A percentile compares a stretch with the other conserved stretches of the same genome.
Evolutionary conservation across 1,140 invertebrate genomes (phyloP).

Genomic region (Trachymyrmex septentrionalis): DNA sequence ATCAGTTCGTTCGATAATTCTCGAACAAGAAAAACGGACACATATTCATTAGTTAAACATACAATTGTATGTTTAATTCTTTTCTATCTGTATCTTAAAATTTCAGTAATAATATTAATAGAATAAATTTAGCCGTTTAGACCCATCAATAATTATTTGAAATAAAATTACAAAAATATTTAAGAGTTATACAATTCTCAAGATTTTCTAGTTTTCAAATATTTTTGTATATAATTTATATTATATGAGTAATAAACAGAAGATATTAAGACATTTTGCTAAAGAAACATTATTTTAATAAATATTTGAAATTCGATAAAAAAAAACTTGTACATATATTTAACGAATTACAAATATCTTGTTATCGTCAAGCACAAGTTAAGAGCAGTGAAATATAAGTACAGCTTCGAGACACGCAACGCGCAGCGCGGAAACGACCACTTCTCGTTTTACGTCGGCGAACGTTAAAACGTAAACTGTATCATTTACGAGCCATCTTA

Average conservation of each 20-base stretch:
- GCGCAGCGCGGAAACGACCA: constrained; percentile 20
- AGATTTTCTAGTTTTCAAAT: too few relatives aligned
- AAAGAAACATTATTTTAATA: neutral
- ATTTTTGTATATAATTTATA: neutral
- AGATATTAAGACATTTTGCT: neutral
- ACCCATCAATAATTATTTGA: neutral
- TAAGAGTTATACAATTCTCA: neutral
- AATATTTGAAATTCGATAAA: neutral
- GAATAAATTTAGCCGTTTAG: neutral
- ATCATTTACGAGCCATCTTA: constrained; percentile 54
- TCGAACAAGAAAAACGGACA: neutral
- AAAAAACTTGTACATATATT: neutral
- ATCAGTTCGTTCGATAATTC: neutral
- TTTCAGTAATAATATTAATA: neutral
- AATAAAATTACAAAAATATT: constrained; percentile 8
- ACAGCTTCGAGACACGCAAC: constrained; percentile 4
- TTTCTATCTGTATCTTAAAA: neutral
- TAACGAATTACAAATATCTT: neutral
- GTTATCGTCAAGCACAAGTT: constrained; percentile 18
- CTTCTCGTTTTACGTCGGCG: constrained; percentile 36
- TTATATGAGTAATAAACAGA: neutral
- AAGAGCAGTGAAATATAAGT: constrained; percentile 27
- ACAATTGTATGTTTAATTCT: neutral
- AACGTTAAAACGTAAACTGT: constrained; percentile 54
- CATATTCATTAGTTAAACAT: neutral